A percentile compares a stretch with the other conserved stretches of the same genome.
These are phyloP conservation scores for Tetraodon nigroviridis DNA, from an alignment of 2,113 vertebrate species.

Conservation along the genomic window DNA sequence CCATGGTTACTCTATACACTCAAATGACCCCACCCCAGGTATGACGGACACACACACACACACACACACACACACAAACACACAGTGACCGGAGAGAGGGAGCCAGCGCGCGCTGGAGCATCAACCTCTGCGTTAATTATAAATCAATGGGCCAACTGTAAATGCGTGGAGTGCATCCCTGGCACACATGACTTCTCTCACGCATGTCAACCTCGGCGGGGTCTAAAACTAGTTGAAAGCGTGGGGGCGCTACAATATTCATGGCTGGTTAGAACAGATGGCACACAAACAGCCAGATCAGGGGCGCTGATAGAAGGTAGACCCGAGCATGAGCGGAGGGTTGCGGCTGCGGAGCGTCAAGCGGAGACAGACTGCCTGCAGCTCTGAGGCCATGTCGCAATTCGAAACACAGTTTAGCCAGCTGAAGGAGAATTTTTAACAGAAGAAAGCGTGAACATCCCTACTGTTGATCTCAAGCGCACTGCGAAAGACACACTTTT, in stretches of 20 bases:
- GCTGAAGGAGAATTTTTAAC: background rate
- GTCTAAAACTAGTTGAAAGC: conserved; percentile 59
- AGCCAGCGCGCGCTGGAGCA: conserved; percentile 64
- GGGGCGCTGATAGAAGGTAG: conserved; percentile 43
- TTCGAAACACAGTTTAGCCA: conserved; percentile 2
- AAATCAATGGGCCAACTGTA: conserved; percentile 73
- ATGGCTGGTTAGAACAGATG: conserved; percentile 65
- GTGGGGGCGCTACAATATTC: conserved; percentile 57
- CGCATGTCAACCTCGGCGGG: conserved; percentile 64
- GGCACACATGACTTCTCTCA: conserved; percentile 59
- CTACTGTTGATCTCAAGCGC: background rate
- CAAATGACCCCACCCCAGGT: no score
- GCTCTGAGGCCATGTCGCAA: background rate
- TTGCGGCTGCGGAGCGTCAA: no score
- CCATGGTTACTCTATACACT: no score
- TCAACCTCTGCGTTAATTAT: conserved; percentile 65
- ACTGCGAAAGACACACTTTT: background rate
- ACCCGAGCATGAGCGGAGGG: no score
- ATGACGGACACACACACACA: no score
- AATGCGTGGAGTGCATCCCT: conserved; percentile 61
- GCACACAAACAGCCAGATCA: conserved; percentile 51
- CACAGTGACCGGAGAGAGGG: conserved; percentile 58
- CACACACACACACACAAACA: conserved; percentile 12
- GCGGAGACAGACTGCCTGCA: conserved; percentile 5
- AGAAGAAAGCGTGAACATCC: background rate